phyloP scores from a whole-genome alignment of 1,140 invertebrate species.

The Panagrolaimus sp. region DNA sequence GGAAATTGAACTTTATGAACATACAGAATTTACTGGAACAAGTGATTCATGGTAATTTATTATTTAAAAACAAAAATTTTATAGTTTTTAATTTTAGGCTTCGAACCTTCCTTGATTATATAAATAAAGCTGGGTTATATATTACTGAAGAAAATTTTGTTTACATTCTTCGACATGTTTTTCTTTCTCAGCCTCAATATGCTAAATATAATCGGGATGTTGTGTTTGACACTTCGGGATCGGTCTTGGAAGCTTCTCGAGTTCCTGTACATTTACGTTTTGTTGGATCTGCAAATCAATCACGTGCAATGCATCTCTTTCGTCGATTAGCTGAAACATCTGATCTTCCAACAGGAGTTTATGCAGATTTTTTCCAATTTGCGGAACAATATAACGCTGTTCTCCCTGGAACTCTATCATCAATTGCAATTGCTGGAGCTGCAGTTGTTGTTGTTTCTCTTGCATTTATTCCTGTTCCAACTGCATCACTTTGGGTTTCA shows the following conservation, averaged over 20 bases:
- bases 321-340: slow-evolving; percentile 69
- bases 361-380: slow-evolving; percentile 84
- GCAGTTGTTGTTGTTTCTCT: slow-evolving; percentile 92
- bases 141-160: slow-evolving; percentile 57
- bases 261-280: slow-evolving; percentile 53
- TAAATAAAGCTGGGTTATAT: slow-evolving; percentile 72
- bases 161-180: slow-evolving; percentile 45
- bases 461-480: slow-evolving; percentile 85
- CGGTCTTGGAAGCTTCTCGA: slow-evolving; percentile 42
- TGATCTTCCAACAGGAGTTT: slow-evolving; percentile 80
- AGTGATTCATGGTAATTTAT: slow-evolving; percentile 72
- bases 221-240: slow-evolving; percentile 28
- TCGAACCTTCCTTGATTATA: slow-evolving; percentile 75
- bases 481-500: slow-evolving; percentile 87
- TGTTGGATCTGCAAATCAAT: slow-evolving; percentile 53
- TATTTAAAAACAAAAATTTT: slow-evolving; percentile 72
- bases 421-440: slow-evolving; percentile 79
- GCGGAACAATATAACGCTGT: slow-evolving; percentile 58
- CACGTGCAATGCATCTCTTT: slow-evolving; percentile 54
- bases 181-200: slow-evolving; percentile 48
- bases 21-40: slow-evolving; percentile 67
- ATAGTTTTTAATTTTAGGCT: slow-evolving; percentile 70
- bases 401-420: slow-evolving; percentile 71
- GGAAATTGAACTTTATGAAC: slow-evolving; percentile 54
- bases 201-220: slow-evolving; percentile 54